These are phyloP conservation scores for Coregonus clupeaformis DNA, from an alignment of 2,113 vertebrate genomes.

Conservation along the genomic window DNA sequence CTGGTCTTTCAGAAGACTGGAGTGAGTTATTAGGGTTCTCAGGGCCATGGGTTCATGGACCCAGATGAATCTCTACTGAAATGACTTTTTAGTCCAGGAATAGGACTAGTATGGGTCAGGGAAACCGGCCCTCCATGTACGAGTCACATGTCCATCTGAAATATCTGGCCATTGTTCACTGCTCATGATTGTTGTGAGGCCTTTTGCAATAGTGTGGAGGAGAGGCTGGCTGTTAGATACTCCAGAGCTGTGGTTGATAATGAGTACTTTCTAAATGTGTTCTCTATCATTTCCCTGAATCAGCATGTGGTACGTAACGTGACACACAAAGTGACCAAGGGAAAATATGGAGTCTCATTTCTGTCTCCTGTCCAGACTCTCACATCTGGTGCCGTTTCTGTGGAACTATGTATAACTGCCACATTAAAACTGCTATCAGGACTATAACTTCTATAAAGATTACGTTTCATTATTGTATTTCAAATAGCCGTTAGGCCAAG, in stretches of 20 bases:
- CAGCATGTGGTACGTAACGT: conserved; percentile 15
- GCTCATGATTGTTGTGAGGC: neutral
- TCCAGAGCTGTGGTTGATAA: neutral
- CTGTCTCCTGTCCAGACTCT: neutral
- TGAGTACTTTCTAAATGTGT: neutral
- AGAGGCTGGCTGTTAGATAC: neutral
- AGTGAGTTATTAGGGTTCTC: too few species aligned
- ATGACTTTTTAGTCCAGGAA: too few species aligned
- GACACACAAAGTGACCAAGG: neutral
- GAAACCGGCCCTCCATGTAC: neutral
- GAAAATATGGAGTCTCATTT: neutral
- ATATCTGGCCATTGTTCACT: neutral
- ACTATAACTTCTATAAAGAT: neutral
- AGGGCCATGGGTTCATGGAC: too few species aligned
- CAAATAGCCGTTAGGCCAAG: neutral
- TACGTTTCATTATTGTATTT: neutral
- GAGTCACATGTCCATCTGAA: neutral
- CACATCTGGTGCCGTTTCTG: neutral
- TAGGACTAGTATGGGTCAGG: neutral
- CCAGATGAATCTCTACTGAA: too few species aligned
- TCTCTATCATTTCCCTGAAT: conserved; percentile 22
- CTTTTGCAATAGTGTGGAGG: neutral
- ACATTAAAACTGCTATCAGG: neutral
- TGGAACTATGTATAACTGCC: neutral
- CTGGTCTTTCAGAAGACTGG: too few species aligned